A percentile compares a stretch with the other conserved stretches of the same genome.
phyloP scores from a whole-genome alignment of 1,140 invertebrate genomes.

The Dendrolimus punctatus region DNA sequence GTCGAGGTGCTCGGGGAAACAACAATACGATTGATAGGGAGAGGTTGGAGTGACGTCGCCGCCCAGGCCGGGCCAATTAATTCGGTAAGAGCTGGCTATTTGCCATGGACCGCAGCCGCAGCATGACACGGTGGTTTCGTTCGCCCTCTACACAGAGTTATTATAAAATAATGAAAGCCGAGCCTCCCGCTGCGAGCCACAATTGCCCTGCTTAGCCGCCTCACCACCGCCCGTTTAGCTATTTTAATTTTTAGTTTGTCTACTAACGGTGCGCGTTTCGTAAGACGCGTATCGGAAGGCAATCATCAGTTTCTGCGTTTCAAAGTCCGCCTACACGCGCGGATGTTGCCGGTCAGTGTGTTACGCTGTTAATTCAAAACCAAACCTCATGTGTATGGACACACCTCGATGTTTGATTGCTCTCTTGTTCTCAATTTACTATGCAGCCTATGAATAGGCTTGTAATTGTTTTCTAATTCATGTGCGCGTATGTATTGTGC shows the following conservation, averaged over 20 bases:
- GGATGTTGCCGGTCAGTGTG: slow-evolving; percentile 15
- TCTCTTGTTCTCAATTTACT: slow-evolving; percentile 16
- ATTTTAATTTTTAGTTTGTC: slow-evolving; percentile 71
- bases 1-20: slow-evolving; percentile 7
- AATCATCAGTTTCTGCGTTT: slow-evolving; percentile 30
- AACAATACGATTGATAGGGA: slow-evolving; percentile 9
- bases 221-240: slow-evolving; percentile 59
- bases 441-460: neutral
- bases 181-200: slow-evolving; percentile 61
- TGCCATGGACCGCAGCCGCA: slow-evolving; percentile 30
- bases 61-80: slow-evolving; percentile 62
- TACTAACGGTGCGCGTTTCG: slow-evolving; percentile 58
- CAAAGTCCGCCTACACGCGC: slow-evolving; percentile 23
- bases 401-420: slow-evolving; percentile 16
- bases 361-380: slow-evolving; percentile 30
- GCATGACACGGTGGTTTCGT: slow-evolving; percentile 52
- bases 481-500: too few species aligned
- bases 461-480: too few species aligned
- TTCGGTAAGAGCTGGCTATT: slow-evolving; percentile 60
- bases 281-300: slow-evolving; percentile 40
- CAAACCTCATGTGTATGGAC: slow-evolving; percentile 8
- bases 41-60: slow-evolving; percentile 45
- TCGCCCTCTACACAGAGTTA: slow-evolving; percentile 56
- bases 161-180: slow-evolving; percentile 69
- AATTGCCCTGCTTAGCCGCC: slow-evolving; percentile 65